Percentiles rank a stretch among this genome's conserved stretches.
Evolutionary conservation across 2,113 vertebrate genomes (phyloP).

Genomic region (Nansenia antarctica): DNA sequence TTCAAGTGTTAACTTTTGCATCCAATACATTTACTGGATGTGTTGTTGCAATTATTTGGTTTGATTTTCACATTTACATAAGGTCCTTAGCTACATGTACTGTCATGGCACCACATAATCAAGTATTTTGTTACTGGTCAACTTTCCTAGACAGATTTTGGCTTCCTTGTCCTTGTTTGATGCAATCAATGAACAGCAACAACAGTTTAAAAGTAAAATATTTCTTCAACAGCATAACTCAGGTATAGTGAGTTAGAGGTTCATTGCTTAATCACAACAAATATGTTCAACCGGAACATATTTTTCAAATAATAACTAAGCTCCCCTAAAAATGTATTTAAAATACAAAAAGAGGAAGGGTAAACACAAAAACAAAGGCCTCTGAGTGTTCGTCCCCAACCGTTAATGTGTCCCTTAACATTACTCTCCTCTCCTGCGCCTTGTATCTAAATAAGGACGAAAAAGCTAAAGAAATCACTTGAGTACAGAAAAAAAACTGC

Average conservation of each 20-base stretch:
- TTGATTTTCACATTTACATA: not conserved
- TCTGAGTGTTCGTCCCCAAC: conserved; percentile 47
- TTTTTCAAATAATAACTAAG: conserved; percentile 65
- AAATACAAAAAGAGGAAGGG: conserved; percentile 28
- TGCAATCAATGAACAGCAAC: conserved; percentile 31
- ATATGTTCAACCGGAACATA: conserved; percentile 68
- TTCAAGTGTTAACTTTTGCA: not conserved
- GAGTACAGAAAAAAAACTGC: conserved; percentile 47
- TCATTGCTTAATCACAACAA: conserved; percentile 73
- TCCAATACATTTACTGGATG: not conserved
- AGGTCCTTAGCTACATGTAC: not conserved
- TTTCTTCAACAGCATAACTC: conserved; percentile 58
- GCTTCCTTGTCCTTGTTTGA: not conserved
- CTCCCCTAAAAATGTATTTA: conserved; percentile 58
- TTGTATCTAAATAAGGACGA: conserved; percentile 45
- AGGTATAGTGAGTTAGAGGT: conserved; percentile 70
- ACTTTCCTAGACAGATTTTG: not conserved
- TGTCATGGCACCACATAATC: not conserved
- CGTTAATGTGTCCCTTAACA: conserved; percentile 22
- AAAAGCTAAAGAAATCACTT: conserved; percentile 43
- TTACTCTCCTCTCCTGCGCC: conserved; percentile 18
- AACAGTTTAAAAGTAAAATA: conserved; percentile 22
- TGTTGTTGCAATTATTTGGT: not conserved
- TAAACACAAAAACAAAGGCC: conserved; percentile 60
- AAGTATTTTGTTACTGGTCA: not conserved